Percentiles rank a stretch among this genome's conserved stretches.
phyloP scores from a whole-genome alignment of 2,113 vertebrate species.

The Azemiops feae region DNA sequence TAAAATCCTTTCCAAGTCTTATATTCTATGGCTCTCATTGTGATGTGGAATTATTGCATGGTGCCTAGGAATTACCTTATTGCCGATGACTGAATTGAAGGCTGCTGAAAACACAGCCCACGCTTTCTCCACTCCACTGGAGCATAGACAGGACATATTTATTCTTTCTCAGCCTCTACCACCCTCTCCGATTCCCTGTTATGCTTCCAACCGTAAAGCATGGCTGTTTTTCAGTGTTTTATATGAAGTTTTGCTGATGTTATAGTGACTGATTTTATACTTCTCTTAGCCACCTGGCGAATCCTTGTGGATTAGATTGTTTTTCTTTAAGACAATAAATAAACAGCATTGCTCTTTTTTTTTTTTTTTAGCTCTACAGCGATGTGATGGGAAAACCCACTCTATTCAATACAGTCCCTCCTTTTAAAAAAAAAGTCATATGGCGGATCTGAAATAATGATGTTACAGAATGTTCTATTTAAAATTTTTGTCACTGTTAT shows the following conservation, averaged over 20 bases:
- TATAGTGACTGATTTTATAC: not conserved
- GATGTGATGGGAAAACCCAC: not conserved
- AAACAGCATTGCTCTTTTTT: not conserved
- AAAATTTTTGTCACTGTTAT: not conserved
- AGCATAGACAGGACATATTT: not conserved
- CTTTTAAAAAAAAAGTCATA: not conserved
- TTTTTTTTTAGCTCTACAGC: not conserved
- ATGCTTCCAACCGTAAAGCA: not conserved
- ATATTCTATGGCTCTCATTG: not conserved
- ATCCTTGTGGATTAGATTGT: not conserved
- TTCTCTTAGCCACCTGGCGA: not conserved
- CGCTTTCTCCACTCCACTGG: not conserved
- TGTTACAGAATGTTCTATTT: not conserved
- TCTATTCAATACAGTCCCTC: not conserved
- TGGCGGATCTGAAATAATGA: not conserved
- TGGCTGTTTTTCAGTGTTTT: not conserved
- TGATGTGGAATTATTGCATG: not conserved
- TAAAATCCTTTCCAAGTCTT: not conserved
- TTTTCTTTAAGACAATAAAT: not conserved
- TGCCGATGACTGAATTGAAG: not conserved
- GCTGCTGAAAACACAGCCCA: not conserved
- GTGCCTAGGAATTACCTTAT: not conserved
- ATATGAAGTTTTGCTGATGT: slow-evolving; percentile 2
- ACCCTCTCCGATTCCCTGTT: not conserved
- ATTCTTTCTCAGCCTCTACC: not conserved